Evolutionary conservation across 2,113 vertebrate genomes (phyloP), one percentile per base, ranked within the genome.

Genomic region (Drymodes brunneopygia): DNA sequence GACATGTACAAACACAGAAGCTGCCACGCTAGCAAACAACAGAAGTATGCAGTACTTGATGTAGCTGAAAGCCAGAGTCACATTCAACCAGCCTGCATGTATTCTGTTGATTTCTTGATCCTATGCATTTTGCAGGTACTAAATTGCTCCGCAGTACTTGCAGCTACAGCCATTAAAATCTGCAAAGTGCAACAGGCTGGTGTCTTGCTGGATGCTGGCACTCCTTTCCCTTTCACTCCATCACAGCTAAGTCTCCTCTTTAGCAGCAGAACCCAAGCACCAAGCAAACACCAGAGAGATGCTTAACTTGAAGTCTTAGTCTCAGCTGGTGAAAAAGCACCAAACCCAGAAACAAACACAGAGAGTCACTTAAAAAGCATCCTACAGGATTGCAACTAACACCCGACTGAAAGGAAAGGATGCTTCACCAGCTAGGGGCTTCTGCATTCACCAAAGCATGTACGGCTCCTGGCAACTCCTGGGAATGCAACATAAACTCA

Each of bases 201-300:
- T 31, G 17, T 40, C 33, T 45, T 71, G 25, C 15, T 36, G 47
- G 36, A 40, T 3, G 1, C 31, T 27, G 45, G 23, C 36, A n/a
- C 47, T 23, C 20, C 53, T 38, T 5, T 42, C 47, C 54, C 23
- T 42, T 81, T 40, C 33, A 28, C 22, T 31, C 0, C 0, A 27
- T 12, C 45, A 47, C 61, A 79, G 35, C 33, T 54, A 18, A 29
- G 22, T 33, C 25, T 61, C 11, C 23, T 23, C 47, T 61, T 53
- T 1, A 67, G 48, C 31, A 53, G 61, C 48, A 85, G 69, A 78
- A 73, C 19, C 10, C 27, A 82, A 47, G 35, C 15, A 24, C 13
- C 8, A 51, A 92, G 44, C 38, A 86, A 38, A 29, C 23, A 47
- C 11, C 35, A 64, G 19, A 50, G 28, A 56, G 12, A 42, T 5